These are phyloP conservation scores for Dryocosmus kuriphilus DNA, from an alignment of 2,888 invertebrate species.

Conservation along the genomic window DNA sequence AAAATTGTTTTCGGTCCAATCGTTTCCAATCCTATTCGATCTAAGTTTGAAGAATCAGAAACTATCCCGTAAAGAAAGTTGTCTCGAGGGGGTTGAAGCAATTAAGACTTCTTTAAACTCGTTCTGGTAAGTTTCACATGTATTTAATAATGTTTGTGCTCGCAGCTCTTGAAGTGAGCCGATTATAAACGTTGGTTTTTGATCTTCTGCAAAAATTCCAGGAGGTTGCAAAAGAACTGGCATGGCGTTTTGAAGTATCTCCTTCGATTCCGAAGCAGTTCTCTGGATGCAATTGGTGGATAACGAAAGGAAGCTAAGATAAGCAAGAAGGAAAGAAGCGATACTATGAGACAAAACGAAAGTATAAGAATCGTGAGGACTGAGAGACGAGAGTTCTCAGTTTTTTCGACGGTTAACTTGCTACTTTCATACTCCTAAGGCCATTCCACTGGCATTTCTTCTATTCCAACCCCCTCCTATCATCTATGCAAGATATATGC, in stretches of 20 bases:
- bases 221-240: conserved; percentile 12
- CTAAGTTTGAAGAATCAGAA: background rate
- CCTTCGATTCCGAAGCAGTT: conserved; percentile 20
- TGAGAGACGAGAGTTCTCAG: conserved; percentile 40
- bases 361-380: conserved; percentile 2
- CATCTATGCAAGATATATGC: background rate
- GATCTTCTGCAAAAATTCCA: conserved; percentile 8
- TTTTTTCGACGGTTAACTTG: conserved; percentile 51
- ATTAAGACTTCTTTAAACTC: conserved; percentile 50
- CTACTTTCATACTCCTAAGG: conserved; percentile 12
- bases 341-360: background rate
- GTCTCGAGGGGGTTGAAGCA: conserved; percentile 39
- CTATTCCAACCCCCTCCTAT: background rate
- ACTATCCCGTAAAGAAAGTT: conserved; percentile 44
- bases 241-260: background rate
- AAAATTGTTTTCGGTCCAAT: too few species aligned
- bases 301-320: background rate
- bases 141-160: conserved; percentile 19
- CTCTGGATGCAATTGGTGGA: conserved; percentile 17
- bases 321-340: background rate
- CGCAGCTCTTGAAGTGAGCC: background rate
- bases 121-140: conserved; percentile 37
- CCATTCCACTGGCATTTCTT: background rate
- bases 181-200: conserved; percentile 25
- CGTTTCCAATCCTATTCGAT: too few species aligned